Evolutionary conservation across 2,888 invertebrate species (phyloP).

Genomic region (Nephrotoma guestfalica): DNA sequence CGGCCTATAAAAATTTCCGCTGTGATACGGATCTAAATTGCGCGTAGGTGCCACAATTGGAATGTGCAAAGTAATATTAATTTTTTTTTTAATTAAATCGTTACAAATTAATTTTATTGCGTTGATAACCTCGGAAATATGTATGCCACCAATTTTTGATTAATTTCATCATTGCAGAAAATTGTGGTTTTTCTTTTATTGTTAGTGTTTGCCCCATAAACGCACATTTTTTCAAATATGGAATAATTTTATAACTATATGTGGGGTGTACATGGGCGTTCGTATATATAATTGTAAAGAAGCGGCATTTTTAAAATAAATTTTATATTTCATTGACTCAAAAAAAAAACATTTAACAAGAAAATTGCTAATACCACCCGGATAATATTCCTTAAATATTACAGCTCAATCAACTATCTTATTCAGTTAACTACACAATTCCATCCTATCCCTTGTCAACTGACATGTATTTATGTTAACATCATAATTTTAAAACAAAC

Average conservation of each 20-base stretch:
- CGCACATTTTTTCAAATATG: background rate
- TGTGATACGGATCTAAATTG: too few species aligned
- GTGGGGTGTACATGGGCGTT: background rate
- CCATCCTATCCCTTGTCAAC: background rate
- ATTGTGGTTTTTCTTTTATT: background rate
- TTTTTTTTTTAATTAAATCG: background rate
- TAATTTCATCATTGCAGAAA: background rate
- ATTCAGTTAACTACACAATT: background rate
- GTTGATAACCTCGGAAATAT: background rate
- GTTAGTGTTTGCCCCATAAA: too few species aligned
- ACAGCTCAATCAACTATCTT: conserved; percentile 3
- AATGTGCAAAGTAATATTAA: background rate
- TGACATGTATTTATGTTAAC: conserved; percentile 4
- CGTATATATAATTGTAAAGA: background rate
- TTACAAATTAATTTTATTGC: background rate
- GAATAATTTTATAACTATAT: background rate
- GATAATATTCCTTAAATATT: conserved; percentile 2
- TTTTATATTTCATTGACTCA: background rate
- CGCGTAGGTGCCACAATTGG: background rate
- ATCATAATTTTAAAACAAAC: background rate
- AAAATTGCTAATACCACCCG: background rate
- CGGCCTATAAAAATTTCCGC: too few species aligned
- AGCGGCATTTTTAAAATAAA: background rate
- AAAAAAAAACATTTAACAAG: background rate
- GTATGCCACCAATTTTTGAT: background rate